phyloP scores from a whole-genome alignment of 2,797 vertebrate genomes.

The Bradypodion ventrale region DNA sequence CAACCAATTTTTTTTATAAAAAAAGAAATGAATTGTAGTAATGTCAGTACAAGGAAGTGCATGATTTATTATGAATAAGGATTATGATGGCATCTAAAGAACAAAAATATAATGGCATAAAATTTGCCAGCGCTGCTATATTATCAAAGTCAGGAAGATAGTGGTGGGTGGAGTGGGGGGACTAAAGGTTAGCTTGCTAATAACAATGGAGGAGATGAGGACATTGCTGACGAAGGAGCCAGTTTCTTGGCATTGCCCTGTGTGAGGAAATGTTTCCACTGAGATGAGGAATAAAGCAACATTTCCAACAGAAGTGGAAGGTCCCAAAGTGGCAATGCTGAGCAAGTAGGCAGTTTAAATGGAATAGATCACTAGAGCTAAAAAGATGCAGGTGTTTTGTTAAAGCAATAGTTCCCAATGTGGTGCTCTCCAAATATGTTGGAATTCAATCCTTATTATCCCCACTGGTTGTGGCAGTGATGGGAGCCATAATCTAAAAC shows the following conservation, averaged over 20 bases:
- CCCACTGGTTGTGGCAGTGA: background rate
- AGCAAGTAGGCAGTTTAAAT: background rate
- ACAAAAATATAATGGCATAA: background rate
- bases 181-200: background rate
- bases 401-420: background rate
- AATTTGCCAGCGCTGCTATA: background rate
- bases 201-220: slow-evolving; percentile 6
- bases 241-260: background rate
- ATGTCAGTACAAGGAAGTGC: background rate
- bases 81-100: background rate
- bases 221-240: slow-evolving; percentile 3
- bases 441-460: background rate
- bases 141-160: slow-evolving; percentile 8
- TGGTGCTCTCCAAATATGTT: background rate
- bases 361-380: background rate
- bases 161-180: background rate
- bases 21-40: background rate
- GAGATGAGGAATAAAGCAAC: background rate
- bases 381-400: background rate
- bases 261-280: background rate
- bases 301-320: background rate
- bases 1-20: background rate
- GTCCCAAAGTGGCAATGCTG: background rate
- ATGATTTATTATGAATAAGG: background rate
- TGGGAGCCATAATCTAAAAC: background rate